Percentiles rank a stretch among this genome's conserved stretches.
Conservation (phyloP, 2,888 invertebrate genomes). For the Tachina lurida region DNA sequence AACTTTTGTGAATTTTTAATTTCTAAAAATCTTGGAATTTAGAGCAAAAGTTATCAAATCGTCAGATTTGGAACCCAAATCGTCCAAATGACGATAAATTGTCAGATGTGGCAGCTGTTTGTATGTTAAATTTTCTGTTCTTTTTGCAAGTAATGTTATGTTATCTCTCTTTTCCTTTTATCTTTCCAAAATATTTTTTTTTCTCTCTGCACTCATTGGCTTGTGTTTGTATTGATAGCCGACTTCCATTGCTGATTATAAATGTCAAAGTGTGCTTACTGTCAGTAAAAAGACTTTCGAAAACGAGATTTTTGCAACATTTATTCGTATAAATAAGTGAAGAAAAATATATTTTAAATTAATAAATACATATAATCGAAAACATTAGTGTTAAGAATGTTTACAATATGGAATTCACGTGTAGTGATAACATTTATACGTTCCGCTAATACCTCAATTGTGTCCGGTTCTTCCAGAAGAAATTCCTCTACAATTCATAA, state of each 20-base stretch:
- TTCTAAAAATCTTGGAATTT: no score
- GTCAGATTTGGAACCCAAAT: no score
- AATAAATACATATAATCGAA: constrained; percentile 66
- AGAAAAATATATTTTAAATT: constrained; percentile 11
- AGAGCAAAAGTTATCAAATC: no score
- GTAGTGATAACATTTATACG: constrained; percentile 77
- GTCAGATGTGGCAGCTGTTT: not conserved
- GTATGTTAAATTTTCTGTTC: not conserved
- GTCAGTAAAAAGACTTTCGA: constrained; percentile 11
- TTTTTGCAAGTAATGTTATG: not conserved
- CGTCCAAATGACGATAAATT: no score
- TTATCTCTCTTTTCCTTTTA: constrained; percentile 8
- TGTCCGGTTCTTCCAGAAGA: constrained; percentile 1
- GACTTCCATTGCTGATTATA: constrained; percentile 54
- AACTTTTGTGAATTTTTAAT: no score
- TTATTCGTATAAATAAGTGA: constrained; percentile 35
- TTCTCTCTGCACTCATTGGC: not conserved
- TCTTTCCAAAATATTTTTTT: not conserved
- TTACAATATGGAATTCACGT: constrained; percentile 79
- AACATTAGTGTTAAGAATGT: constrained; percentile 71
- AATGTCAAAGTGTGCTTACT: constrained; percentile 34
- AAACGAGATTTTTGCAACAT: constrained; percentile 6
- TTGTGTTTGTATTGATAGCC: constrained; percentile 46
- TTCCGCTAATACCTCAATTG: constrained; percentile 52
- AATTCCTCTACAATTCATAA: constrained; percentile 36